These are phyloP conservation scores for Andrena fulva DNA, from an alignment of 2,888 invertebrate genomes.

Conservation along the genomic window DNA sequence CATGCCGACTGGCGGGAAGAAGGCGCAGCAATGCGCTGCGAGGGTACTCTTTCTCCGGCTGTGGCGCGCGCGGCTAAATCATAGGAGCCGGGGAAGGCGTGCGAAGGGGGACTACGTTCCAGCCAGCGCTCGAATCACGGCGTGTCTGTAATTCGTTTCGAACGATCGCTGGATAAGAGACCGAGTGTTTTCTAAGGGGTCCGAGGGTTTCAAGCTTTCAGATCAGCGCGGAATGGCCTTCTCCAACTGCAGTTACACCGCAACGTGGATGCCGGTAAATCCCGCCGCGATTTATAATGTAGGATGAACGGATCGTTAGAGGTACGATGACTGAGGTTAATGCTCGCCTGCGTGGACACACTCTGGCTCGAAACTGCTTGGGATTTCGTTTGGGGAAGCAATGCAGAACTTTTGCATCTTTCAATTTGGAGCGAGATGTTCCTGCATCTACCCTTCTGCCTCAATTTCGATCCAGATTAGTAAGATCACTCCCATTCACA, in stretches of 20 bases:
- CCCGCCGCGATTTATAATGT: slow-evolving; percentile 54
- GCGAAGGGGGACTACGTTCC: slow-evolving; percentile 35
- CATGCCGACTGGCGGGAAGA: slow-evolving; percentile 73
- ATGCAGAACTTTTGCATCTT: too few species aligned
- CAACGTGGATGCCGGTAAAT: slow-evolving; percentile 49
- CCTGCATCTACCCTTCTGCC: too few species aligned
- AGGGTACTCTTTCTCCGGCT: slow-evolving; percentile 33
- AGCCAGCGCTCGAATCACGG: slow-evolving; percentile 47
- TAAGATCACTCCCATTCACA: too few species aligned
- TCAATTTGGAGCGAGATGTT: too few species aligned
- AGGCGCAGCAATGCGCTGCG: slow-evolving; percentile 56
- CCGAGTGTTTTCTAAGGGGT: slow-evolving; percentile 46
- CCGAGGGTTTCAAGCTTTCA: slow-evolving; percentile 28
- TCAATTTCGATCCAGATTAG: too few species aligned
- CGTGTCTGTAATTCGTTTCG: slow-evolving; percentile 63
- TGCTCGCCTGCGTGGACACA: slow-evolving; percentile 3
- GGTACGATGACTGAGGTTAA: slow-evolving; percentile 51
- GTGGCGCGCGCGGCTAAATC: slow-evolving; percentile 64
- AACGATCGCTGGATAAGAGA: slow-evolving; percentile 65
- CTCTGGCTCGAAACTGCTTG: not conserved
- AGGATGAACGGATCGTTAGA: slow-evolving; percentile 57
- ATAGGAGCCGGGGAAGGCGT: slow-evolving; percentile 62
- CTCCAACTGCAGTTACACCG: slow-evolving; percentile 35
- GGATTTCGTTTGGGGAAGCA: not conserved
- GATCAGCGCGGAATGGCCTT: slow-evolving; percentile 30